A percentile compares a stretch with the other conserved stretches of the same genome.
Conservation (phyloP, 2,113 vertebrate genomes). For the Sula dactylatra region DNA sequence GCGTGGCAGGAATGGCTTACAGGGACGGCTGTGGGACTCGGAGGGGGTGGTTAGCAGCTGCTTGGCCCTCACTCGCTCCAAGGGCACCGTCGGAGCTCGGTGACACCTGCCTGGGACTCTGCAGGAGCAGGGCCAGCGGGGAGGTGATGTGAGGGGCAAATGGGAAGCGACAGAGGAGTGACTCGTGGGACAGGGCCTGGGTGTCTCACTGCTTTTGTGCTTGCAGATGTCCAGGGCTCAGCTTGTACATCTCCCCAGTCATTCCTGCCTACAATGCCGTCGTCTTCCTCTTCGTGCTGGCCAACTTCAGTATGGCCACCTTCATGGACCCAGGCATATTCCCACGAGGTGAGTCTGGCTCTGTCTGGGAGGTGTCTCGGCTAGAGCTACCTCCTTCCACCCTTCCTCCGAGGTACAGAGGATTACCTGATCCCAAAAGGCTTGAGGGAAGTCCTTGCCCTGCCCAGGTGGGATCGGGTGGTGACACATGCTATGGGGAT, state of each 20-base stretch:
- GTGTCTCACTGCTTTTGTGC: neutral
- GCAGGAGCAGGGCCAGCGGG: neutral
- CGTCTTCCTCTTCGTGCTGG: conserved; percentile 94
- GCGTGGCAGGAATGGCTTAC: neutral
- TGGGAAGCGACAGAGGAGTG: rapidly evolving
- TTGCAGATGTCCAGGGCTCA: conserved; percentile 89
- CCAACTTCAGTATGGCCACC: conserved; percentile 99
- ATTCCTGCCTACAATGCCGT: conserved; percentile 89
- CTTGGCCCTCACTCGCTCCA: rapidly evolving
- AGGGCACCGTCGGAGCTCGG: rapidly evolving
- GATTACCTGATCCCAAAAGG: neutral
- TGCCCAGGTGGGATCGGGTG: rapidly evolving
- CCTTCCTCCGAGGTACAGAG: neutral
- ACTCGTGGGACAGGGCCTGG: rapidly evolving
- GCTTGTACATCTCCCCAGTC: conserved; percentile 82
- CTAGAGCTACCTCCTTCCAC: neutral
- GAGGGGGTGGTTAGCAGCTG: rapidly evolving
- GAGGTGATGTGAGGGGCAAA: rapidly evolving
- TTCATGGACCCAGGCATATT: conserved; percentile 99
- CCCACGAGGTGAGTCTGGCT: conserved; percentile 84
- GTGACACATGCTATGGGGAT: rapidly evolving
- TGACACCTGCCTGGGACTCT: neutral
- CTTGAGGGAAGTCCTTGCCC: rapidly evolving
- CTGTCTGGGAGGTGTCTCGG: rapidly evolving
- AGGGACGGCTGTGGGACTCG: neutral